A percentile compares a stretch with the other conserved stretches of the same genome.
phyloP scores from a whole-genome alignment of 2,888 invertebrate genomes.

The Stenichneumon culpator region DNA sequence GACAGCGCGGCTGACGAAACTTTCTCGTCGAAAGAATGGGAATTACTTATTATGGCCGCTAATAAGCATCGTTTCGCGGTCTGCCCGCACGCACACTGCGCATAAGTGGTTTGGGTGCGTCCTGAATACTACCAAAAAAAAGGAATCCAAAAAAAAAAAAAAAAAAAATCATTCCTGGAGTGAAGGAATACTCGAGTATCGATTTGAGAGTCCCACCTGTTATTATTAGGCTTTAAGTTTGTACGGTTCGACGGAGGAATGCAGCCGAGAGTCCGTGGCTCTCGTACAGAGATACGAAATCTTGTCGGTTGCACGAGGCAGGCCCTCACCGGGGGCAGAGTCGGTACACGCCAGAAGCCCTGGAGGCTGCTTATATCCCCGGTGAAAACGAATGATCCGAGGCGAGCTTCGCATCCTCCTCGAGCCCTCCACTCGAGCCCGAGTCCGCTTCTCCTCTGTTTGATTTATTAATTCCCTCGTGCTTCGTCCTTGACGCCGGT shows the following conservation, averaged over 20 bases:
- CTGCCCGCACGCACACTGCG: not conserved
- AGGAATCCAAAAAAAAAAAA: not conserved
- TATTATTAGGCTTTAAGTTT: slow-evolving; percentile 38
- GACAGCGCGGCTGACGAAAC: slow-evolving; percentile 35
- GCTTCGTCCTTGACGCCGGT: slow-evolving; percentile 49
- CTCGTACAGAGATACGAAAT: slow-evolving; percentile 62
- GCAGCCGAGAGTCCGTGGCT: slow-evolving; percentile 3
- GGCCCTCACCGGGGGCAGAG: not conserved
- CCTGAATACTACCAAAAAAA: not conserved
- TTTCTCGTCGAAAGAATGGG: slow-evolving; percentile 61
- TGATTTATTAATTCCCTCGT: slow-evolving; percentile 77
- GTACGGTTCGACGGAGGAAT: slow-evolving; percentile 15
- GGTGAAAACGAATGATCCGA: slow-evolving; percentile 43
- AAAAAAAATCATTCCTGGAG: not conserved
- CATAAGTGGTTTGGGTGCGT: slow-evolving; percentile 7
- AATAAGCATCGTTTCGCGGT: slow-evolving; percentile 47
- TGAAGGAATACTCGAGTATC: slow-evolving; percentile 6
- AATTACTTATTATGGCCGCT: slow-evolving; percentile 61
- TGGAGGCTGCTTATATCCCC: slow-evolving; percentile 31
- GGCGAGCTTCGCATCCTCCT: slow-evolving; percentile 17
- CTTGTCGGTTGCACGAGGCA: slow-evolving; percentile 53
- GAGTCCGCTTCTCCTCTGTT: slow-evolving; percentile 24
- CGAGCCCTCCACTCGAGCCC: not conserved
- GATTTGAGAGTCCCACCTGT: slow-evolving; percentile 31
- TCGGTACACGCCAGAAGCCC: slow-evolving; percentile 53